phyloP scores from a whole-genome alignment of 2,113 vertebrate genomes.

The Dipodomys ordii region DNA sequence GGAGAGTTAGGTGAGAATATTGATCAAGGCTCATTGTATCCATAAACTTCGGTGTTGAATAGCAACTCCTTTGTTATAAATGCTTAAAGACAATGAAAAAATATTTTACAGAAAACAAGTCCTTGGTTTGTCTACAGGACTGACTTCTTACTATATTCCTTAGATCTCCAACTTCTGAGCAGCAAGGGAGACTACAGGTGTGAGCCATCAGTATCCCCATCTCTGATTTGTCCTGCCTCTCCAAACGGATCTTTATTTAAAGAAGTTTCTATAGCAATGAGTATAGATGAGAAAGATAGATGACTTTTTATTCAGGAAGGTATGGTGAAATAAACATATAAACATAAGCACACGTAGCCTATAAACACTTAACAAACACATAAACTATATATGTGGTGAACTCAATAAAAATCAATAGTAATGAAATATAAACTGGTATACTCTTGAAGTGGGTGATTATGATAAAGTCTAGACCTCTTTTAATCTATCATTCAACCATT shows the following conservation, averaged over 20 bases:
- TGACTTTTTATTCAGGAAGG: not conserved
- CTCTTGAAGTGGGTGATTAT: not conserved
- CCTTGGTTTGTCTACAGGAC: too few relatives aligned
- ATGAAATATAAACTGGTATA: not conserved
- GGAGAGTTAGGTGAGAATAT: too few relatives aligned
- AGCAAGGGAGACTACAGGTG: too few relatives aligned
- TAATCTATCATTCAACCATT: slow-evolving; percentile 28
- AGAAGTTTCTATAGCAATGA: not conserved
- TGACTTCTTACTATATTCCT: too few relatives aligned
- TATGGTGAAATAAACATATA: not conserved
- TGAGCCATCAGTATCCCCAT: too few relatives aligned
- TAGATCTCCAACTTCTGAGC: too few relatives aligned
- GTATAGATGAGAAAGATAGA: not conserved
- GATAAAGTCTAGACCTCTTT: slow-evolving; percentile 24
- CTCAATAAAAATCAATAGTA: slow-evolving; percentile 27
- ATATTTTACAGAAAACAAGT: too few relatives aligned
- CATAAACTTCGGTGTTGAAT: too few relatives aligned
- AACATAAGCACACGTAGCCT: not conserved
- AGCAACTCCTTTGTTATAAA: too few relatives aligned
- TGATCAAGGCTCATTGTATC: too few relatives aligned
- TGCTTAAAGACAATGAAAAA: too few relatives aligned
- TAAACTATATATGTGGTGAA: slow-evolving; percentile 11
- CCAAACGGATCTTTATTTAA: not conserved
- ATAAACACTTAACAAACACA: not conserved
- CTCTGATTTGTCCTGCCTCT: too few relatives aligned